Percentiles rank a stretch among this genome's conserved stretches.
Conservation (phyloP, 2,888 invertebrate genomes). For the Hipparchia semele region DNA sequence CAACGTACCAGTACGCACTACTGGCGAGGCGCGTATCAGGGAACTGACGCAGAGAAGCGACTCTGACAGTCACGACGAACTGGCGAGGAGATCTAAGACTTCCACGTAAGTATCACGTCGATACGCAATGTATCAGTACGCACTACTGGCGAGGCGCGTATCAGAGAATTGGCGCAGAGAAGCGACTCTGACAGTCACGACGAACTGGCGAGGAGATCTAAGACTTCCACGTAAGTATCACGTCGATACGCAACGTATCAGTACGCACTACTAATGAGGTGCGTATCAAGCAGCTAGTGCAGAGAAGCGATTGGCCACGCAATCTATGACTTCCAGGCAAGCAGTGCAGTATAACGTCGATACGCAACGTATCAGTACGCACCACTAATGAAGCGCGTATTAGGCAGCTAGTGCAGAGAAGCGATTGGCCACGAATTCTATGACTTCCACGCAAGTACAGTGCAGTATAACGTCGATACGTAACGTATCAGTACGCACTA, state of each 20-base stretch:
- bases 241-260: slow-evolving; percentile 32
- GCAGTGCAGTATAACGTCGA: slow-evolving; percentile 32
- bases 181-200: slow-evolving; percentile 69
- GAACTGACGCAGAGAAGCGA: slow-evolving; percentile 54
- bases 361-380: slow-evolving; percentile 35
- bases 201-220: slow-evolving; percentile 58
- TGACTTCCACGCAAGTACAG: slow-evolving; percentile 61
- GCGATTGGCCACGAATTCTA: slow-evolving; percentile 58
- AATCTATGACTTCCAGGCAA: slow-evolving; percentile 65
- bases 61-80: slow-evolving; percentile 65
- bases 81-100: slow-evolving; percentile 59
- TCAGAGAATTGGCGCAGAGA: slow-evolving; percentile 43
- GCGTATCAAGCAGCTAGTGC: slow-evolving; percentile 42
- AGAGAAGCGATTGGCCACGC: slow-evolving; percentile 53
- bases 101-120: slow-evolving; percentile 81
- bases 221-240: slow-evolving; percentile 72
- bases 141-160: slow-evolving; percentile 31
- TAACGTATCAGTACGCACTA: too few species aligned
- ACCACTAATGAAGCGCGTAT: slow-evolving; percentile 33
- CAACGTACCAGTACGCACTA: slow-evolving; percentile 23
- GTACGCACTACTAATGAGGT: slow-evolving; percentile 30
- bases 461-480: slow-evolving; percentile 19
- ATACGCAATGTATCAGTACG: slow-evolving; percentile 36
- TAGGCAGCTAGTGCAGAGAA: slow-evolving; percentile 45
- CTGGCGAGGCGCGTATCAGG: slow-evolving; percentile 37